Conservation (phyloP, 2,113 vertebrate genomes). For the Gasterosteus nipponicus region DNA sequence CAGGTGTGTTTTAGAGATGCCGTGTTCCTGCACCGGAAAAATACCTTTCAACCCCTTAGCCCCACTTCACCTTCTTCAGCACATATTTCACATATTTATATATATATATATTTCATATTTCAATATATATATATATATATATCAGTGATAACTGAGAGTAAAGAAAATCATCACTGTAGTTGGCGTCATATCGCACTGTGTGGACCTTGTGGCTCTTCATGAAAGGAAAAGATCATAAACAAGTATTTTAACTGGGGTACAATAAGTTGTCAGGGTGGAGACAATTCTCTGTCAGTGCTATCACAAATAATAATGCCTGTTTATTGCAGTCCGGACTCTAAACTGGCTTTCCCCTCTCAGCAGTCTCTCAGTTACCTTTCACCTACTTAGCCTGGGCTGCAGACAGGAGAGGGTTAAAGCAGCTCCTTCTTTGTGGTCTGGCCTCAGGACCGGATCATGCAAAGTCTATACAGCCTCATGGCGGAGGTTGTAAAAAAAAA, state of each 20-base stretch:
- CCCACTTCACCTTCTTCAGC: neutral
- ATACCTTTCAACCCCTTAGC: neutral
- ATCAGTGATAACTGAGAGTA: neutral
- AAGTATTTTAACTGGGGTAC: slow-evolving; percentile 23
- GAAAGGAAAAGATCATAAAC: slow-evolving; percentile 5
- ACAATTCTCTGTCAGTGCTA: slow-evolving; percentile 19
- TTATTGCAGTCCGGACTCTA: slow-evolving; percentile 56
- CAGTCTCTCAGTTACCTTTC: slow-evolving; percentile 73
- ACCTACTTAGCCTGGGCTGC: slow-evolving; percentile 69
- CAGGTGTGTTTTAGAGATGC: neutral
- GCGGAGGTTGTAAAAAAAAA: slow-evolving; percentile 29
- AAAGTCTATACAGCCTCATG: slow-evolving; percentile 16
- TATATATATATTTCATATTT: neutral
- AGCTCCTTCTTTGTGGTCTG: slow-evolving; percentile 46
- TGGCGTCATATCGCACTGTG: neutral
- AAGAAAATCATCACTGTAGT: neutral
- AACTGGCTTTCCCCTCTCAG: slow-evolving; percentile 38
- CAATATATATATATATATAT: neutral
- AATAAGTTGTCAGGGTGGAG: slow-evolving; percentile 11
- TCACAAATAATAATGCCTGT: slow-evolving; percentile 30
- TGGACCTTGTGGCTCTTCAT: neutral
- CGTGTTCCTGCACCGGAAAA: neutral
- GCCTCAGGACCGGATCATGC: slow-evolving; percentile 30
- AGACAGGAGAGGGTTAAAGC: slow-evolving; percentile 71
- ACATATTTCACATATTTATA: neutral